Base-by-base conservation (phyloP, 2,113 vertebrate genomes). In the Rynchops niger region DNA sequence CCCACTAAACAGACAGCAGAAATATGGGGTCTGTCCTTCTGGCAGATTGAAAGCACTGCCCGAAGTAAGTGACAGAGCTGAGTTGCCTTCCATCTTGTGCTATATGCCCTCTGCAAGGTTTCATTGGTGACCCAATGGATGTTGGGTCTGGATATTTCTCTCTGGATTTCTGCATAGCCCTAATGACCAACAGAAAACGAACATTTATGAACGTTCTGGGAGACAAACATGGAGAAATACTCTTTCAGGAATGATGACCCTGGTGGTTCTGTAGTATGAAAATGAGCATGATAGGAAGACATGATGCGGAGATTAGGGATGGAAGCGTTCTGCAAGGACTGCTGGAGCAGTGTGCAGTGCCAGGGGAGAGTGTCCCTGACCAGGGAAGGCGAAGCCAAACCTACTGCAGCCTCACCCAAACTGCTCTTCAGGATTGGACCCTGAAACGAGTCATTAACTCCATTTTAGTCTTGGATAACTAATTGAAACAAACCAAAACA, bases 191-290 rank as follows among this genome's bases (percentile, higher is more conserved):
- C 5, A 30, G 25, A 53, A 63, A 3, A 9, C 4, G 23, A 19
- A 53, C 2, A 4, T 67, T 82, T 11, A 3, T 9, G 27, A 69
- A 14, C 5, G 2, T n/a, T 52, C 23, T 11, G 18, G 42, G 36
- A 65, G 15, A 66, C 25, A 58, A 80, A 50, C 29, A 21, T 0
- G 0, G 50, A 45, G 30, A 77, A 77, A 65, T 29, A 4, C 2
- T 20, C 4, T 15, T n/a, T 63, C 32, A 16, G 55, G 36, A 78
- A 34, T 8, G 25, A 16, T 50, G 73, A 40, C 11, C 29, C 34
- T 66, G 36, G 12, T 56, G 50, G 9, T 15, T 62, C 40, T 53
- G 7, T 14, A 29, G 19, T 23, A 16, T 3, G 21, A 74, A 53
- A 86, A 40, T 6, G n/a, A 77, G 25, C 12, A 9, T 8, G 22